Evolutionary conservation across 2,113 vertebrate genomes (phyloP).

Genomic region (Murina feae): DNA sequence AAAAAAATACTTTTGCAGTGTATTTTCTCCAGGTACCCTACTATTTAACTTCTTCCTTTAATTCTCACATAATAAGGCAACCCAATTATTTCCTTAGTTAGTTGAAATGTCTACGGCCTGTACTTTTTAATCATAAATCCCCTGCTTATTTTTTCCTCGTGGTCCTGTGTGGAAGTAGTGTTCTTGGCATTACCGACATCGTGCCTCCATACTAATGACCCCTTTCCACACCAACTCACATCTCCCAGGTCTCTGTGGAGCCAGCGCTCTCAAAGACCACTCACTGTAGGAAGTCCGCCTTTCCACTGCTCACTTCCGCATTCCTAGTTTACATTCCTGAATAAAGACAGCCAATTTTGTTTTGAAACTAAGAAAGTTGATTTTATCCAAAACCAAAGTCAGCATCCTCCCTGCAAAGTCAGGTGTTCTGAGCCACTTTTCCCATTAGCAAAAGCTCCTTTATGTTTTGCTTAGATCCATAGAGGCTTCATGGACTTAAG

Average conservation of each 20-base stretch:
- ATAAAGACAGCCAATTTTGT: not conserved
- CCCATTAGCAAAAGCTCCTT: not conserved
- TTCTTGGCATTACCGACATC: not conserved
- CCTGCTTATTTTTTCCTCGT: not conserved
- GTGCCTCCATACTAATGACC: not conserved
- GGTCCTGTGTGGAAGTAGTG: not conserved
- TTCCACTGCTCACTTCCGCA: not conserved
- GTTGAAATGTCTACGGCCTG: not conserved
- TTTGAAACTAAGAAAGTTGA: not conserved
- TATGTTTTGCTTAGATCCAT: not conserved
- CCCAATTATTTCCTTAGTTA: not conserved
- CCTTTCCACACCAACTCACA: not conserved
- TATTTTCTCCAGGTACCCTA: not conserved
- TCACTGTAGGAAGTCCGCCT: not conserved
- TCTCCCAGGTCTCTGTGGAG: not conserved
- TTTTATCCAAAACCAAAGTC: not conserved
- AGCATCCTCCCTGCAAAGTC: not conserved
- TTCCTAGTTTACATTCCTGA: not conserved
- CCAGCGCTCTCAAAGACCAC: not conserved
- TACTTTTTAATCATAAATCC: not conserved
- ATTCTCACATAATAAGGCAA: not conserved
- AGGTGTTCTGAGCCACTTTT: not conserved
- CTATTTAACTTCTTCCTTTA: not conserved
- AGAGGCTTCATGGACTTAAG: not conserved
- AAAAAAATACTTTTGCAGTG: not conserved